These are phyloP conservation scores for Nomada hirtipes DNA, from an alignment of 2,888 invertebrate genomes.

Conservation along the genomic window DNA sequence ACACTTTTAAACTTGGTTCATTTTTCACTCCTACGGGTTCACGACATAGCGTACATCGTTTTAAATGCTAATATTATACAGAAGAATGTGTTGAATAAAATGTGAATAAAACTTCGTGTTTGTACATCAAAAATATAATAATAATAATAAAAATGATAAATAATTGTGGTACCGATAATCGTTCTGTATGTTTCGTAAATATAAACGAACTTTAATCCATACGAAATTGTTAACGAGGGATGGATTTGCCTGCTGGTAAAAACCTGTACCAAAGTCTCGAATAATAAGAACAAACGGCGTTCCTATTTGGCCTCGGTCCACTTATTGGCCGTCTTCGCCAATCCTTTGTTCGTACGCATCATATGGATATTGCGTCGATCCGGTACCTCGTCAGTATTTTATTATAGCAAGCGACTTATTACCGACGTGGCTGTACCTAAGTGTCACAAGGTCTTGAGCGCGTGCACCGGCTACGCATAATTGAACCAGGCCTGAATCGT, in stretches of 20 bases:
- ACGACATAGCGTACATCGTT: no score
- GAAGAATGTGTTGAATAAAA: not conserved
- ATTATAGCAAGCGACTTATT: constrained; percentile 62
- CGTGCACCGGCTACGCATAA: constrained; percentile 53
- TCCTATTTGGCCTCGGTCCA: constrained; percentile 48
- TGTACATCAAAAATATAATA: not conserved
- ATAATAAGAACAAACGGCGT: constrained; percentile 40
- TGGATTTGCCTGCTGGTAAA: constrained; percentile 5
- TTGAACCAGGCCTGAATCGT: constrained; percentile 51
- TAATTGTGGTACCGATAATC: no score
- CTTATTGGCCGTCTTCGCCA: constrained; percentile 50
- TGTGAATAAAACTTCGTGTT: not conserved
- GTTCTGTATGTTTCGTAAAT: no score
- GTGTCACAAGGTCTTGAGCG: constrained; percentile 66
- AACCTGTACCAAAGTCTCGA: constrained; percentile 20
- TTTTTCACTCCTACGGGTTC: no score
- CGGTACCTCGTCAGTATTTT: constrained; percentile 54
- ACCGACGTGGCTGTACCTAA: constrained; percentile 44
- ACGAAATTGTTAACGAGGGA: not conserved
- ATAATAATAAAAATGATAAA: not conserved
- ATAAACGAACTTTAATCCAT: not conserved
- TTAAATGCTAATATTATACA: no score
- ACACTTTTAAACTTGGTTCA: no score
- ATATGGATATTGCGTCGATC: constrained; percentile 53
- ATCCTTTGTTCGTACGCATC: constrained; percentile 56